These are phyloP conservation scores for Macheiramphus alcinus DNA, from an alignment of 2,113 vertebrate genomes.

Conservation along the genomic window DNA sequence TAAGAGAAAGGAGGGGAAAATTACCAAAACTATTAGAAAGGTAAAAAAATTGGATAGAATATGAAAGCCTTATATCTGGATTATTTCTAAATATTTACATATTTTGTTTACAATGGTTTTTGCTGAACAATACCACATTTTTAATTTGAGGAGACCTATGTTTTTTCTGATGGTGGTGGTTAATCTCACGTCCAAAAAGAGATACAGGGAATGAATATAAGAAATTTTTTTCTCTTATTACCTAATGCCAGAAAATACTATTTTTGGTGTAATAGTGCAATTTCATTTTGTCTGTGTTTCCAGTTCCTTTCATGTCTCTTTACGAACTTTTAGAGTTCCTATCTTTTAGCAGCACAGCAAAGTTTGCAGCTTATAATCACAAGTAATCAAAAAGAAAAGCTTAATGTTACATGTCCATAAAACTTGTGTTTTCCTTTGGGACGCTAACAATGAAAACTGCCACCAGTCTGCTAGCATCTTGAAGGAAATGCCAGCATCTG, in stretches of 20 bases:
- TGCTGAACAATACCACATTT: neutral
- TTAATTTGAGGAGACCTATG: neutral
- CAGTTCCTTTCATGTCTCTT: neutral
- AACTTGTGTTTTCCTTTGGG: neutral
- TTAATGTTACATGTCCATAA: neutral
- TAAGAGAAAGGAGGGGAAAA: neutral
- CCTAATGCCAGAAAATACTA: neutral
- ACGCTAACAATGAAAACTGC: neutral
- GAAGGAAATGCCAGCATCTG: neutral
- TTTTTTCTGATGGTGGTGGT: neutral
- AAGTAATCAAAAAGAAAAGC: neutral
- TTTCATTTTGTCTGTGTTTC: neutral
- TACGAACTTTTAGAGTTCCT: neutral
- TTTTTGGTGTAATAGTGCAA: neutral
- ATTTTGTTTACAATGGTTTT: neutral
- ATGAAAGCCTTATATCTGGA: neutral
- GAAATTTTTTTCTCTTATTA: neutral
- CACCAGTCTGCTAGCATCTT: neutral
- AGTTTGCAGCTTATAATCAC: neutral
- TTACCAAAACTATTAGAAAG: neutral
- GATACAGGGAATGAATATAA: neutral
- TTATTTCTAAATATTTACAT: neutral
- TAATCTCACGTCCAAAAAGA: neutral
- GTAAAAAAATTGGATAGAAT: neutral
- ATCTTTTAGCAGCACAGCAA: neutral